phyloP scores from a whole-genome alignment of 1,140 invertebrate species.

The Lasaia peninsularis region DNA sequence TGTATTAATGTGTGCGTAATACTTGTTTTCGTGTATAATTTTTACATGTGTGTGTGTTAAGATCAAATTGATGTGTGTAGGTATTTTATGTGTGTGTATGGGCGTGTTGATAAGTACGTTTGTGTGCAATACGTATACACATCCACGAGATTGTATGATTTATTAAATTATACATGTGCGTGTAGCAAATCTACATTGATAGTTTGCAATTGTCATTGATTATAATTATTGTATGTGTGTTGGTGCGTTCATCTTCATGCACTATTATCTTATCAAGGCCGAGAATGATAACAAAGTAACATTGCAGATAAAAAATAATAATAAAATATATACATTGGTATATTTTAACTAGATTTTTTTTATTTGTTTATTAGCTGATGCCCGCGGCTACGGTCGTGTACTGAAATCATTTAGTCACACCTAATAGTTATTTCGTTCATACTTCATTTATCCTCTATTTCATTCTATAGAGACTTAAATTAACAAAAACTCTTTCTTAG shows the following conservation, averaged over 20 bases:
- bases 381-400: too few species aligned
- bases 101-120: not conserved
- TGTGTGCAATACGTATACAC: too few species aligned
- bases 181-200: not conserved
- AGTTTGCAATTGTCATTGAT: slow-evolving; percentile 13
- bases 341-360: too few species aligned
- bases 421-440: too few species aligned
- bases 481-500: too few species aligned
- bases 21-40: not conserved
- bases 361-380: too few species aligned
- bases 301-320: too few species aligned
- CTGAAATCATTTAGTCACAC: too few species aligned
- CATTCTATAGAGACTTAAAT: too few species aligned
- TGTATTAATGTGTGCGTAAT: not conserved
- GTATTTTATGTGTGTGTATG: not conserved
- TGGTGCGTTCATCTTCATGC: slow-evolving; percentile 7
- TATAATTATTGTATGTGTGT: slow-evolving; percentile 13
- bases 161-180: not conserved
- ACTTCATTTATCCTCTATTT: too few species aligned
- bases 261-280: not conserved
- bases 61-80: not conserved
- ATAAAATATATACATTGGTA: too few species aligned
- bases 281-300: not conserved
- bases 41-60: not conserved
- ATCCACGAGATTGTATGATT: not conserved